Evolutionary conservation across 2,113 vertebrate genomes (phyloP), one percentile per base, ranked within the genome.

Genomic region (Tychaedon coryphoeus): DNA sequence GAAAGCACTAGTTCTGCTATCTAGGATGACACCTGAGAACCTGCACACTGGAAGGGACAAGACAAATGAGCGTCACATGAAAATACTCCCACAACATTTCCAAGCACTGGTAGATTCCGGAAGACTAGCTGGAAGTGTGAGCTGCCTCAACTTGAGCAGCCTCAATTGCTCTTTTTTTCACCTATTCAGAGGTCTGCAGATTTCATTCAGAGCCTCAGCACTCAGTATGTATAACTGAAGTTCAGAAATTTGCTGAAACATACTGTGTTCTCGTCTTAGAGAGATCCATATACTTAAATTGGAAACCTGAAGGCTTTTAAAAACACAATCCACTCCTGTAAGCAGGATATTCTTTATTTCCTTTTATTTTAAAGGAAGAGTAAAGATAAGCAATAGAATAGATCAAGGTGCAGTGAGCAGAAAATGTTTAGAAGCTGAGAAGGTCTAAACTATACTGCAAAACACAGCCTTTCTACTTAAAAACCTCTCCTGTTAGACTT

Each of bases 401-500:
- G 95, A 93, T 62, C 62, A 83, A 96, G 42, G 60, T 73, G 88
- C 84, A 96, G 86, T 50, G 92, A 97, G 94, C 89, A 95, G 94
- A 91, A 93, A 94, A 90, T 58, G 38, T 91, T 71, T 45, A 96
- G 93, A 95, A 91, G 91, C 58, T 91, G 74, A 85, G 87, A 64
- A 78, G 34, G 61, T 67, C 45, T 91, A 73, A 95, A 76, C 71
- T 87, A 43, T 76, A 82, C 58, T 86, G 74, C 86, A 95, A 62
- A 95, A 92, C 19, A 86, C 34, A 95, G 94, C 87, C 95, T 95
- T 96, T 95, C 85, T 95, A 95, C 58, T 94, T 80, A 88, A 93
- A 95, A 95, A 95, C 95, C 95, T 97, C 95, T 97, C 96, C 95
- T 97, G 93, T 90, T 90, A 97, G 80, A 94, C 6, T 88, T 93